These are phyloP conservation scores for Myopa testacea DNA, from an alignment of 2,888 invertebrate species.

Conservation along the genomic window DNA sequence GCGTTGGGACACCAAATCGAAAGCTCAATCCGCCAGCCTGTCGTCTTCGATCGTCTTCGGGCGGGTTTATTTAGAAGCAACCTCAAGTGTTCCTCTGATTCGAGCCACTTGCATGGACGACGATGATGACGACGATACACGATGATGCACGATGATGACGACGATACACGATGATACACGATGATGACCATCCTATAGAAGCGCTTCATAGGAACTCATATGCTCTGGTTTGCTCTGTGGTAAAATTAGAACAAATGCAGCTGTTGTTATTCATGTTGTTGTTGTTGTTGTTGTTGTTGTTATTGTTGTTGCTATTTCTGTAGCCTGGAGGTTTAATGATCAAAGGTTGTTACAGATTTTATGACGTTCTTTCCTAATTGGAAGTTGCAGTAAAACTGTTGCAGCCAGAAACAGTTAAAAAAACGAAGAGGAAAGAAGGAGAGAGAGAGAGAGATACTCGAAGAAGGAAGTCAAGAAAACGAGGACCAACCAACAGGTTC, in stretches of 20 bases:
- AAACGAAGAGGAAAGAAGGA: background rate
- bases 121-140: no score
- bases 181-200: background rate
- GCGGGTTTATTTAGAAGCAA: background rate
- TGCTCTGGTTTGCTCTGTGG: background rate
- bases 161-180: background rate
- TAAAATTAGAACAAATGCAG: slow-evolving; percentile 17
- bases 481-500: no score
- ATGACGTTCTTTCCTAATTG: slow-evolving; percentile 12
- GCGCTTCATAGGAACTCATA: no score
- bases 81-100: background rate
- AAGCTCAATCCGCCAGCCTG: background rate
- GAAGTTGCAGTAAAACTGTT: slow-evolving; percentile 5
- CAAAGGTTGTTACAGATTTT: slow-evolving; percentile 18
- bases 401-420: background rate
- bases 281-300: background rate
- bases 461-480: background rate
- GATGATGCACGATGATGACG: background rate
- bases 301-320: background rate
- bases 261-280: background rate
- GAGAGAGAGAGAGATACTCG: background rate
- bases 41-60: background rate
- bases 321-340: background rate
- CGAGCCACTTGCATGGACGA: background rate
- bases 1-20: slow-evolving; percentile 22